Conservation (phyloP, 2,113 vertebrate species). For the Vulpes ferrilata region DNA sequence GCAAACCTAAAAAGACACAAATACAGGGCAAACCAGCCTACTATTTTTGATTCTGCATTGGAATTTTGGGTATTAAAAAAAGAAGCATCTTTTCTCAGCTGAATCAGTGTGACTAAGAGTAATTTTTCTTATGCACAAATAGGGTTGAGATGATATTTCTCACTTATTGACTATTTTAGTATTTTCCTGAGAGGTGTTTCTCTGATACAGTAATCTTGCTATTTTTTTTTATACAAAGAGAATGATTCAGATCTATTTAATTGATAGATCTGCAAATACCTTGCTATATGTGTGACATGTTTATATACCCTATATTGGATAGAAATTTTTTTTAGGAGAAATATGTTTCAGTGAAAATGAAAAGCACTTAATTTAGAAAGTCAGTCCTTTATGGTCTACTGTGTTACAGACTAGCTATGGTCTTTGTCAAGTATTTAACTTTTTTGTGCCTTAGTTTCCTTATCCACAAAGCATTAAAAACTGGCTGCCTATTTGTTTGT, state of each 20-base stretch:
- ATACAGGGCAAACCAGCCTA: background rate
- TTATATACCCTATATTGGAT: background rate
- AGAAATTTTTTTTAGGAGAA: background rate
- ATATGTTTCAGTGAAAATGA: background rate
- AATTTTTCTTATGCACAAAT: constrained; percentile 43
- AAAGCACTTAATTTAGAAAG: constrained; percentile 27
- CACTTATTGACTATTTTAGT: background rate
- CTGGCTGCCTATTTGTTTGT: background rate
- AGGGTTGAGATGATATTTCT: constrained; percentile 1
- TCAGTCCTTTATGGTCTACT: background rate
- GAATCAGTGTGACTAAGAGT: background rate
- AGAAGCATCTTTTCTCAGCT: constrained; percentile 18
- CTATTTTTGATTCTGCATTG: background rate
- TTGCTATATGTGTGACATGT: background rate
- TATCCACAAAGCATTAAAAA: background rate
- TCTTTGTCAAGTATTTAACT: constrained; percentile 22
- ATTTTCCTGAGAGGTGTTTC: background rate
- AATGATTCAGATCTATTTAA: constrained; percentile 26
- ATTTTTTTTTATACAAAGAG: constrained; percentile 48
- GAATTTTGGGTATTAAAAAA: constrained; percentile 34
- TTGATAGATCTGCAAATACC: background rate
- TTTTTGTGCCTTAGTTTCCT: background rate
- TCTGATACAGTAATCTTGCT: background rate
- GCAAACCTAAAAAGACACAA: background rate
- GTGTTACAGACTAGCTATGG: background rate